Base-by-base conservation (phyloP, 2,113 vertebrate genomes). In the Mesitornis unicolor region DNA sequence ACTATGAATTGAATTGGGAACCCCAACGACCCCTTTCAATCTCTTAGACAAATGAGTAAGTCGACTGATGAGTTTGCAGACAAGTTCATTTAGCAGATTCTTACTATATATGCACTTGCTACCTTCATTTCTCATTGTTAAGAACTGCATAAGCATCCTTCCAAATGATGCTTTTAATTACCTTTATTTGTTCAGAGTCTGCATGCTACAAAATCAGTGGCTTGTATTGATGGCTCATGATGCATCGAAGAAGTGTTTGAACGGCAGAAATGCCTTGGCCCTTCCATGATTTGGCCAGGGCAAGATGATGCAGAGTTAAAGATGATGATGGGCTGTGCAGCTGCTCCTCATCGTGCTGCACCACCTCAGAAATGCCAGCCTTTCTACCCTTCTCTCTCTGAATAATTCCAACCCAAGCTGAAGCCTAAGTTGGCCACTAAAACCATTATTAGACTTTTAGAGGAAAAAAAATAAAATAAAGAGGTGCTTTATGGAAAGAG, bases 61-160 rank as follows among this genome's bases (percentile, higher is more conserved):
- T 2, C 6, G 85, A 25, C 42, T 40, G 71, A 81, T 74, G 36
- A 31, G 28, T 90, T 73, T 93, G 63, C 56, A 75, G 65, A 51
- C 45, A 80, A 54, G 16, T 74, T 86, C 19, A 43, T 78, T 97
- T 91, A 89, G 56, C 89, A 89, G 65, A 68, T 28, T 79, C 89
- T 96, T 96, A 50, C 20, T 84, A 25, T 19, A 25, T 19, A 91
- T 79, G 60, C 76, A 63, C 68, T 86, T 83, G 51, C 53, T 94
- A 92, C 71, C 85, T 77, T 82, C 26, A 84, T 84, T 94, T 96
- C 85, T 83, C 77, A 26, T 67, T 91, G 82, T 89, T 90, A 95
- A 95, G 15, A 71, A 85, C 91, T 88, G 28, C 29, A 88, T 84
- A 89, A 95, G 69, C 48, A 67, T 76, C 57, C 22, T 88, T 87